Evolutionary conservation across 2,888 invertebrate genomes (phyloP).

Genomic region (Morpho deidamia): DNA sequence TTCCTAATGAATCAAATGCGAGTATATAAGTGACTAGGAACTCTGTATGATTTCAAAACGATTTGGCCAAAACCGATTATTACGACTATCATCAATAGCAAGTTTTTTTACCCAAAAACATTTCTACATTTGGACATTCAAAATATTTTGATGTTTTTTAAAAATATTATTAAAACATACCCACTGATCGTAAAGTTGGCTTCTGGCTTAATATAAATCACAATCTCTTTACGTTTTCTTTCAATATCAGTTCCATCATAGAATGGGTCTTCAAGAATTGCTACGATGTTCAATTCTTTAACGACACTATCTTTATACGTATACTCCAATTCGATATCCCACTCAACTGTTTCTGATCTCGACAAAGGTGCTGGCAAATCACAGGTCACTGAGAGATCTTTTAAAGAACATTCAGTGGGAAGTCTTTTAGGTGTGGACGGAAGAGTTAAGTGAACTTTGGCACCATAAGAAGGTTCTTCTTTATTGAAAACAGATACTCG

Average conservation of each 20-base stretch:
- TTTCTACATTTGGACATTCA: too few relatives aligned
- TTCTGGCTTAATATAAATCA: slow-evolving; percentile 40
- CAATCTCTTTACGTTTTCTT: slow-evolving; percentile 32
- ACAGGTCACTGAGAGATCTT: slow-evolving; percentile 46
- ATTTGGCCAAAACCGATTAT: too few relatives aligned
- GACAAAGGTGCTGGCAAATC: slow-evolving; percentile 50
- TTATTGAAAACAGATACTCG: slow-evolving; percentile 47
- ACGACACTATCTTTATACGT: slow-evolving; percentile 34
- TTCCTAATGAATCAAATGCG: too few relatives aligned
- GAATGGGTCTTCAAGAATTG: slow-evolving; percentile 44
- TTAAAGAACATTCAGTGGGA: slow-evolving; percentile 49
- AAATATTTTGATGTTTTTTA: too few relatives aligned
- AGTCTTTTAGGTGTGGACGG: slow-evolving; percentile 52
- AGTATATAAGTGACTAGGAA: too few relatives aligned
- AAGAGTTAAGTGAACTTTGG: slow-evolving; percentile 45
- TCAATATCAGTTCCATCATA: slow-evolving; percentile 43
- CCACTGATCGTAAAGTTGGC: slow-evolving; percentile 47
- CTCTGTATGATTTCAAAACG: too few relatives aligned
- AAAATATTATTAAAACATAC: slow-evolving; percentile 34
- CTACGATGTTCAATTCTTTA: slow-evolving; percentile 36
- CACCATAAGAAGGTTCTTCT: slow-evolving; percentile 64
- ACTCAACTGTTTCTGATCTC: slow-evolving; percentile 41
- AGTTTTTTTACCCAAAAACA: too few relatives aligned
- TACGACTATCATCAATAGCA: too few relatives aligned
- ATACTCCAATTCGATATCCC: slow-evolving; percentile 62